Base-by-base conservation (phyloP, 2,113 vertebrate species). In the Nannospalax galili region DNA sequence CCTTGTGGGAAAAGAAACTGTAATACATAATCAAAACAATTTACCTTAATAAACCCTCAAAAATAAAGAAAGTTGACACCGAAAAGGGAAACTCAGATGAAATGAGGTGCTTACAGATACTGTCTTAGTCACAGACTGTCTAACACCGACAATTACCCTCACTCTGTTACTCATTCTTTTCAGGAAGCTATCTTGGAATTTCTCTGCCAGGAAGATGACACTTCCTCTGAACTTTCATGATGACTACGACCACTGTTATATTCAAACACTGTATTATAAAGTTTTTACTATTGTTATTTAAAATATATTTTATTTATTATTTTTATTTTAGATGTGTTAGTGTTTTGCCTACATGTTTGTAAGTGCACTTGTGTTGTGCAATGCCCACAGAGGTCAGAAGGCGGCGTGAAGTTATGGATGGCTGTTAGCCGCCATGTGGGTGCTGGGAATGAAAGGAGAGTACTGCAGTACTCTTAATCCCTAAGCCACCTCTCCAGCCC, bases 1-100 rank as follows among this genome's bases (percentile, higher is more conserved):
- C 92, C 58, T 84, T 85, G 42, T 90, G 67, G 75, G 58, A 77
- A 95, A 85, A 93, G 65, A 84, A 95, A 92, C 81, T 58, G 32
- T 48, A 72, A 89, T 48, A 79, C 11, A 67, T 24, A 92, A 52
- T 35, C 9, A 74, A 87, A 96, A 93, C 37, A 42, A 73, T 14
- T 2, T 52, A 52, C n/a, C 81, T 22, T 92, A 67, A 73, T 81
- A 78, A 84, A 60, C 3, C 24, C 35, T 89, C 7, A 80, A 81
- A 90, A 74, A 75, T 89, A 62, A 92, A 87, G n/a, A 70, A 79
- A 35, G 62, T 0, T 35, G 19, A 79, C 3, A 74, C 48, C 20
- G 87, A 75, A 84, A 91, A 84, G 12, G 60, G 20, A 65, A 48
- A 77, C 24, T 74, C 14, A 84, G 73, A 92, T 70, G 58, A 90